Conservation (phyloP, 1,140 invertebrate genomes). For the Musca vetustissima region DNA sequence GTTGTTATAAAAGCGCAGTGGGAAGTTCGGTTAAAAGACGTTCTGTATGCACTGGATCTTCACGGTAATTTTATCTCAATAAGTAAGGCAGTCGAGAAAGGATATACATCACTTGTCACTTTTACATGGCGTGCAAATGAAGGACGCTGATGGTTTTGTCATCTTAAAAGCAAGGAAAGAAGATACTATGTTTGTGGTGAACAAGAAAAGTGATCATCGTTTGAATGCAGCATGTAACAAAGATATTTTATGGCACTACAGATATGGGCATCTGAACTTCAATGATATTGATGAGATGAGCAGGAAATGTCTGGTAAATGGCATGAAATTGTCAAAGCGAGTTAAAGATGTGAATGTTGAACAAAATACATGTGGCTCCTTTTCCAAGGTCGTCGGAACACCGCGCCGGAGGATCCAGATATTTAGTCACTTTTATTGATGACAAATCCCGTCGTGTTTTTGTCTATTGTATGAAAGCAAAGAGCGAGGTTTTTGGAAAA, state of each 20-base stretch:
- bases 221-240: no score
- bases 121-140: not conserved
- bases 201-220: no score
- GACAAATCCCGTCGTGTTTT: constrained; percentile 49
- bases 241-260: constrained; percentile 10
- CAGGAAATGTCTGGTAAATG: not conserved
- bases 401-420: constrained; percentile 39
- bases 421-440: constrained; percentile 55
- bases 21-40: no score
- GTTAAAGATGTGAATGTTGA: constrained; percentile 36
- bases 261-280: constrained; percentile 24
- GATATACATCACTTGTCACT: not conserved
- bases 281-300: not conserved
- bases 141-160: not conserved
- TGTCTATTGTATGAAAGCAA: constrained; percentile 54
- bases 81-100: not conserved
- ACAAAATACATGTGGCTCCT: constrained; percentile 35
- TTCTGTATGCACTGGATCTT: not conserved
- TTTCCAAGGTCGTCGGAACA: constrained; percentile 26
- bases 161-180: not conserved
- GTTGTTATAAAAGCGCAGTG: no score
- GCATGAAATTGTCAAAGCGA: constrained; percentile 29
- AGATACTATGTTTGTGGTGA: no score
- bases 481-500: constrained; percentile 44
- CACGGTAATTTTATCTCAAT: not conserved